Evolutionary conservation across 2,113 vertebrate species (phyloP).

Genomic region (Phaethornis superciliosus): DNA sequence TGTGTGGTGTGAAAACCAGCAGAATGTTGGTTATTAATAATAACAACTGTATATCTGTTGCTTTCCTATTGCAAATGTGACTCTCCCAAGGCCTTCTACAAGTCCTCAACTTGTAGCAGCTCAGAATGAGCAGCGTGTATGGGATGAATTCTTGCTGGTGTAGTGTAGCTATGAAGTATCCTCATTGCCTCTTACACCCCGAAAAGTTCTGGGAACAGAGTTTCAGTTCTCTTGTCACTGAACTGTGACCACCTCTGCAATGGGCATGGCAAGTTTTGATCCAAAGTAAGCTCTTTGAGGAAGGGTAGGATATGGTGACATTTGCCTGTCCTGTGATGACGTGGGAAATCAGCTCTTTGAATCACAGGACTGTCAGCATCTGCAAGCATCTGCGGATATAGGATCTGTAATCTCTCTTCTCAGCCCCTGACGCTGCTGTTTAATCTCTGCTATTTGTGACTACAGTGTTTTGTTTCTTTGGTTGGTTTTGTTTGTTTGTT

Average conservation of each 20-base stretch:
- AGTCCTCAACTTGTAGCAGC: background rate
- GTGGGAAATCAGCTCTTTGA: background rate
- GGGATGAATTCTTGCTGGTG: background rate
- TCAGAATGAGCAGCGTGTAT: background rate
- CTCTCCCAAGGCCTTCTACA: background rate
- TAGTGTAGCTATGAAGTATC: background rate
- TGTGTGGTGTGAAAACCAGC: background rate
- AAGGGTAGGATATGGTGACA: background rate
- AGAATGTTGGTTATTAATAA: background rate
- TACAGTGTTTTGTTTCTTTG: background rate
- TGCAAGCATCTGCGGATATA: background rate
- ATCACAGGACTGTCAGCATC: background rate
- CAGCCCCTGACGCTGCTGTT: background rate
- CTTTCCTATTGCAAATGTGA: background rate
- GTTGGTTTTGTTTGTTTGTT: too few relatives aligned
- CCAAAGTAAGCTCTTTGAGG: background rate
- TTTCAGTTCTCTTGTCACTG: background rate
- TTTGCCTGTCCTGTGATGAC: background rate
- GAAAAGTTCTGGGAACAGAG: background rate
- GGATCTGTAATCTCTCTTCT: constrained; percentile 4
- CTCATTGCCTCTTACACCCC: background rate
- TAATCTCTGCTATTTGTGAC: constrained; percentile 19
- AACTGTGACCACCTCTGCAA: background rate
- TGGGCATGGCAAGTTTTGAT: background rate
- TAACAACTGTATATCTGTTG: rapidly evolving